Evolutionary conservation across 2,797 vertebrate genomes (phyloP), one percentile per base, ranked within the genome.

Genomic region (Liparis tanakae): DNA sequence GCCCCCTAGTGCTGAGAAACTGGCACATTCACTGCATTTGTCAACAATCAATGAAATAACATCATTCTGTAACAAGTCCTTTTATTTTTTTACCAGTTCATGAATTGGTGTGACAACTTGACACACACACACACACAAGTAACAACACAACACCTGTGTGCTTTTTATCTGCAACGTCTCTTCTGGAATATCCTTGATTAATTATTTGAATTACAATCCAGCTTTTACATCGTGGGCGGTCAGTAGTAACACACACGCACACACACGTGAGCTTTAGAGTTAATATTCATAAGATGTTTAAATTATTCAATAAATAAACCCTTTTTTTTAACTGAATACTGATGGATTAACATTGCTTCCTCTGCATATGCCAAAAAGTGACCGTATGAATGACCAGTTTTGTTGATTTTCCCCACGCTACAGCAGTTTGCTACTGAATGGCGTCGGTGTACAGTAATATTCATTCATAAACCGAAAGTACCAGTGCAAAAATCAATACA

Each of bases 1-100:
- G 85, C 89, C 90, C 84, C 56, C 93, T 93, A 78, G 85, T 84
- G 91, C 72, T 65, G 18, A 83, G 64, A 55, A 6, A 2, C 25
- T 9, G 37, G 1, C 2, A 25, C 18, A 54, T 44, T 51, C 4
- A 12, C 36, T 70, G 7, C 10, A n/a, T 17, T 34, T 48, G 5
- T 10, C 33, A 20, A 13, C 8, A 54, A 13, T 58, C 0, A 17
- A 10, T 44, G 13, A 61, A 51, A 55, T 30, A 33, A 63, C 44
- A 46, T 36, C 6, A 15, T 63, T 65, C 10, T 10, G 59, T 74
- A 72, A 22, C 10, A 65, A 36, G 67, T 59, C 5, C 4, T 87
- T 30, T 88, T 77, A 84, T 82, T 88, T 75, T 36, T 36, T 41
- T 6, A 69, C 25, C 55, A 59, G n/a, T 30, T 79, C 39, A 58